Evolutionary conservation across 2,797 vertebrate species (phyloP), one percentile per base, ranked within the genome.

Genomic region (Acipenser transmontanus): DNA sequence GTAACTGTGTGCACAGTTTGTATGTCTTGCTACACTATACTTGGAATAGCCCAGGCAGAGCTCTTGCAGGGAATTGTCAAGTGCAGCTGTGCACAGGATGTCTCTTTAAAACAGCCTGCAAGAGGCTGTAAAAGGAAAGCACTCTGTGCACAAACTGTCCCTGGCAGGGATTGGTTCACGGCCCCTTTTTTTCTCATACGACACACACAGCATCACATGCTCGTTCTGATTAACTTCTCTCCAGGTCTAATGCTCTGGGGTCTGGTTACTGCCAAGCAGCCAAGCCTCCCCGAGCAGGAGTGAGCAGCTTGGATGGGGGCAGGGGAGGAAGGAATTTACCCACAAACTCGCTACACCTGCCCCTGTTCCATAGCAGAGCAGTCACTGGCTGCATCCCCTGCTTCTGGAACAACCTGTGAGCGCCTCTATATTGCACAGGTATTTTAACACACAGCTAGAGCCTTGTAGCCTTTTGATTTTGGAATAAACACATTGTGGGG

Each of bases 111-210:
- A 92, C 84, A 89, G 85, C 85, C 80, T 47, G 73, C 81, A 77
- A 78, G 79, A 88, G 91, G 81, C 91, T 95, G 91, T 92, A 95
- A 94, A 93, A 94, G 88, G 91, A 94, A 91, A 92, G 88, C 89
- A 77, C 80, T 71, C 83, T 75, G 11, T 57, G 83, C 74, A 72
- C 81, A 74, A 77, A 85, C 83, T 83, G 88, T 84, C 78, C 87
- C 77, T 82, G 85, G 80, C 88, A 80, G 75, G 50, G 17, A 82
- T 81, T 17, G 84, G 85, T 78, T 72, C n/a, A n/a, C 49, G 11
- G 1, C 62, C 49, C 10, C 13, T 13, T 64, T 34, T 8, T 20
- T 14, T 14, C 17, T 14, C 13, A 20, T 50, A 7, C 34, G 9
- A 12, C 8, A 6, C 65, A 11, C 20, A 9, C 47, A 17, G n/a